Percentiles rank a stretch among this genome's conserved stretches.
Conservation (phyloP, 2,113 vertebrate genomes). For the Otolemur garnettii region DNA sequence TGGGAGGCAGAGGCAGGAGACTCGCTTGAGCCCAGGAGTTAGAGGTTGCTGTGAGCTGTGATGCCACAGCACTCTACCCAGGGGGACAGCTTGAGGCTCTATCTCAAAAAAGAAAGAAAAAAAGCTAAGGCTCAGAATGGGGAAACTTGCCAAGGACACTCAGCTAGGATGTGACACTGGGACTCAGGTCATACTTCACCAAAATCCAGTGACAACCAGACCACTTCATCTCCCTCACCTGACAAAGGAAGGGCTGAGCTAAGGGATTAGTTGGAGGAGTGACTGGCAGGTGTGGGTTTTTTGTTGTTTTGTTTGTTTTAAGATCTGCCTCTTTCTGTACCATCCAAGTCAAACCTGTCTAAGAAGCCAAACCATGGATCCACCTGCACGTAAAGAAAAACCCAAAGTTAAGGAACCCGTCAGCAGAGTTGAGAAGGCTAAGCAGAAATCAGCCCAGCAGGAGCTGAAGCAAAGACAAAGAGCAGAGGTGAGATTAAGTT, state of each 20-base stretch:
- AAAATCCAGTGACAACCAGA: not conserved
- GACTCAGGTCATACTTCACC: not conserved
- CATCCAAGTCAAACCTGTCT: conserved; percentile 33
- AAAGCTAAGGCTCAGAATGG: not conserved
- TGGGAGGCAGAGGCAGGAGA: no score
- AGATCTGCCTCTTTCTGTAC: not conserved
- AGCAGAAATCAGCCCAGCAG: conserved; percentile 95
- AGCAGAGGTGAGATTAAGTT: conserved; percentile 90
- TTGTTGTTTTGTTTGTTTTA: no score
- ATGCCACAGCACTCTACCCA: no score
- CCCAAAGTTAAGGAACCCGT: conserved; percentile 92
- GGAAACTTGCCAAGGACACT: not conserved
- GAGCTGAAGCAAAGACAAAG: conserved; percentile 96
- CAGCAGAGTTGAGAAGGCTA: conserved; percentile 92
- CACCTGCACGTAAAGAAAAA: conserved; percentile 91
- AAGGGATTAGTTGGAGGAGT: not conserved
- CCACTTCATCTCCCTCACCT: not conserved
- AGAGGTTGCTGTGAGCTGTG: no score
- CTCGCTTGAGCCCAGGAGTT: no score
- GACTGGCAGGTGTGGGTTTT: not conserved
- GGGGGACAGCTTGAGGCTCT: no score
- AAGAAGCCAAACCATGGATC: conserved; percentile 89
- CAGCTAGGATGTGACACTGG: not conserved
- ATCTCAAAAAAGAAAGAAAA: not conserved
- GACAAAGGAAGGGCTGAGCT: conserved; percentile 2